These are phyloP conservation scores for Stichopus chloronotus DNA, from an alignment of 35 echinoderm and acorn worm species.

Conservation along the genomic window DNA sequence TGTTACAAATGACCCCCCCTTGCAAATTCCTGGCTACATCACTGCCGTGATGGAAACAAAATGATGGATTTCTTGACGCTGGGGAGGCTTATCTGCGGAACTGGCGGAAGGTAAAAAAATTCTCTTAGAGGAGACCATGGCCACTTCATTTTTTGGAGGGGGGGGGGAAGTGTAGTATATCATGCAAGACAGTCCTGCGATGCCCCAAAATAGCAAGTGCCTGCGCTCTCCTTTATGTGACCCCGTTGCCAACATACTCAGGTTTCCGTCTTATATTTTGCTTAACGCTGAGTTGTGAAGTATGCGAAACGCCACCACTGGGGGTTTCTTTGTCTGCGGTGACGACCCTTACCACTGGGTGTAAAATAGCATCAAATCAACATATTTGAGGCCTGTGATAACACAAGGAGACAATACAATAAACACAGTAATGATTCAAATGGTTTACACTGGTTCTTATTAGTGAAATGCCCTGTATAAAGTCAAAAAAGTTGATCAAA, in stretches of 20 bases:
- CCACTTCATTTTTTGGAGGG: background rate
- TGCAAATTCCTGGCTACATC: background rate
- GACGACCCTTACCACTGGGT: background rate
- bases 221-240: conserved; percentile 8
- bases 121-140: conserved; percentile 5
- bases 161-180: background rate
- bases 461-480: conserved; percentile 3
- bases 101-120: background rate
- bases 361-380: conserved; percentile 20
- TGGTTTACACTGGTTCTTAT: conserved; percentile 3
- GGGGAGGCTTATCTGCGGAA: background rate
- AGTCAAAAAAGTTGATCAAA: conserved; percentile 1
- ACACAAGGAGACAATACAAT: conserved; percentile 3
- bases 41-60: background rate
- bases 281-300: conserved; percentile 10
- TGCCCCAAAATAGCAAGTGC: background rate
- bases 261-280: background rate
- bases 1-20: no score
- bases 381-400: conserved; percentile 18
- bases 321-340: background rate
- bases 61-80: conserved; percentile 23
- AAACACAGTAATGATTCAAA: background rate
- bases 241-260: background rate
- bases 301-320: conserved; percentile 5
- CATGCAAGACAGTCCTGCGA: background rate